phyloP scores from a whole-genome alignment of 2,888 invertebrate species.

The Torymus aiolomorphi region DNA sequence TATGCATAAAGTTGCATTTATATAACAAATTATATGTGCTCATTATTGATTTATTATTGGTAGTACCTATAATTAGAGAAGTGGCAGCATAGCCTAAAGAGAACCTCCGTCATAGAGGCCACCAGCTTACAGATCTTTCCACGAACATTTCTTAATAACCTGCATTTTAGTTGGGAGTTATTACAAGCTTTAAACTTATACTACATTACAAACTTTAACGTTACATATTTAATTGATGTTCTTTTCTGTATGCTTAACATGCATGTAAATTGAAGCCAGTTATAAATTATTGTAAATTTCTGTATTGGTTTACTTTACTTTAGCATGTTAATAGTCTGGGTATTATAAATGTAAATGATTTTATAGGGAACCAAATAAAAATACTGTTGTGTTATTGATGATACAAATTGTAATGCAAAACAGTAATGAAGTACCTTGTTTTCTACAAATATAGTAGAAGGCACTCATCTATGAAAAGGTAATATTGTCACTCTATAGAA shows the following conservation, averaged over 20 bases:
- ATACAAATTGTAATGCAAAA: constrained; percentile 39
- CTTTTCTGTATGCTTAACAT: constrained; percentile 45
- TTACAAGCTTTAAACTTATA: constrained; percentile 64
- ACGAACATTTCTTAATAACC: constrained; percentile 81
- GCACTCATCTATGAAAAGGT: background rate
- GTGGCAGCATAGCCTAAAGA: constrained; percentile 84
- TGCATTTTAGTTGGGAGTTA: constrained; percentile 74
- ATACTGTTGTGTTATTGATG: constrained; percentile 29
- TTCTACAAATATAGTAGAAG: background rate
- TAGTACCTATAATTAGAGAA: constrained; percentile 82
- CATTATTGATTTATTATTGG: constrained; percentile 70
- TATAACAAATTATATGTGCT: constrained; percentile 61
- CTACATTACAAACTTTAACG: constrained; percentile 51
- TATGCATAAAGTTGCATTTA: constrained; percentile 51
- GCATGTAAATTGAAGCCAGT: constrained; percentile 54
- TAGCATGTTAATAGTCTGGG: constrained; percentile 41
- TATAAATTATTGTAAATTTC: constrained; percentile 33
- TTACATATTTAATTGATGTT: constrained; percentile 41
- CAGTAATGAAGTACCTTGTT: background rate
- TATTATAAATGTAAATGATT: constrained; percentile 23
- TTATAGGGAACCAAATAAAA: constrained; percentile 29
- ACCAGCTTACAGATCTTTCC: constrained; percentile 83
- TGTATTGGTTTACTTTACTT: constrained; percentile 30
- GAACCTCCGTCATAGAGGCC: constrained; percentile 83
- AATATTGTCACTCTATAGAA: background rate